Conservation (phyloP, 2,888 invertebrate genomes). For the Eupithecia centaureata region DNA sequence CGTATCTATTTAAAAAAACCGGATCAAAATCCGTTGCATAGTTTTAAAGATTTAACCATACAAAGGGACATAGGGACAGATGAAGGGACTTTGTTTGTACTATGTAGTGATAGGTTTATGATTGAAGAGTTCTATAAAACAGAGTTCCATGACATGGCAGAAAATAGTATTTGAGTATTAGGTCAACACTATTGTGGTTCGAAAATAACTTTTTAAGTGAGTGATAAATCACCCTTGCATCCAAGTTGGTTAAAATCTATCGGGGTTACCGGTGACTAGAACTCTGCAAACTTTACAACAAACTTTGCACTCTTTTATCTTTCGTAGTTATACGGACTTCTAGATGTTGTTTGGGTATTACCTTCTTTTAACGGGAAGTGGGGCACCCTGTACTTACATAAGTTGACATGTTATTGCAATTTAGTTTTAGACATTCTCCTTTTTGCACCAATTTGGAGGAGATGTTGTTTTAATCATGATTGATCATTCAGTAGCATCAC, state of each 20-base stretch:
- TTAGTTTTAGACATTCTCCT: neutral
- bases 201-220: neutral
- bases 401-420: neutral
- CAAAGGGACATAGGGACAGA: too few species aligned
- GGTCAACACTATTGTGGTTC: neutral
- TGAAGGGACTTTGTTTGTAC: too few species aligned
- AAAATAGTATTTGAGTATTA: neutral
- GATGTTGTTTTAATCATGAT: neutral
- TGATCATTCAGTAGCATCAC: neutral
- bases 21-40: too few species aligned
- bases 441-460: neutral
- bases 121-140: neutral
- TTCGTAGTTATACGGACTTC: neutral
- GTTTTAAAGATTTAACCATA: too few species aligned
- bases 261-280: slow-evolving; percentile 1
- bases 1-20: too few species aligned
- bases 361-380: neutral
- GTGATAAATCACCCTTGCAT: neutral
- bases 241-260: neutral
- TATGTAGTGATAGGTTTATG: too few species aligned
- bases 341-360: neutral
- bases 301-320: slow-evolving; percentile 21
- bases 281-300: neutral
- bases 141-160: neutral
- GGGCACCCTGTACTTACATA: neutral